These are phyloP conservation scores for Ornithoptera priamus DNA, from an alignment of 2,888 invertebrate genomes.

Conservation along the genomic window DNA sequence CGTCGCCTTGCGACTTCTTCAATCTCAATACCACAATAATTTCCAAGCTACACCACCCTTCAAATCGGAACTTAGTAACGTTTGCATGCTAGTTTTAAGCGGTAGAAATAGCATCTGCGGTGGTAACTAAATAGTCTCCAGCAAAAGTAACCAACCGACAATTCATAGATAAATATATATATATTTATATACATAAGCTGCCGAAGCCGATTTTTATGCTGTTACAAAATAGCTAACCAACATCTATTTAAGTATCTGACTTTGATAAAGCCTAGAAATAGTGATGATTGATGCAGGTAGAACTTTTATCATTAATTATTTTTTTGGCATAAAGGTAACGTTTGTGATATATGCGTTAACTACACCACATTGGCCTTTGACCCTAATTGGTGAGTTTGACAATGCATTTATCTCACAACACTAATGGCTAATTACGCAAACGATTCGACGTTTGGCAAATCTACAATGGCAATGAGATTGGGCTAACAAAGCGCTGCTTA, in stretches of 20 bases:
- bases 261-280: not conserved
- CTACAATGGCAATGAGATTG: conserved; percentile 24
- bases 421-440: conserved; percentile 27
- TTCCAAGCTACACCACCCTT: too few relatives aligned
- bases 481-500: conserved; percentile 6
- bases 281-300: not conserved
- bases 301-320: not conserved
- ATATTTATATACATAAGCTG: not conserved
- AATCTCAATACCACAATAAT: too few relatives aligned
- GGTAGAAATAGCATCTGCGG: too few relatives aligned
- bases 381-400: conserved; percentile 28
- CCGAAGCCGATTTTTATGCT: not conserved
- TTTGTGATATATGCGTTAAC: conserved; percentile 4
- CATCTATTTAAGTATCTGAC: not conserved
- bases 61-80: too few relatives aligned
- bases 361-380: conserved; percentile 18
- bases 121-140: too few relatives aligned
- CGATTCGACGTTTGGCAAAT: conserved; percentile 20
- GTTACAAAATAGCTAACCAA: not conserved
- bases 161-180: too few relatives aligned
- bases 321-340: conserved; percentile 4
- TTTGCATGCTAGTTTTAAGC: too few relatives aligned
- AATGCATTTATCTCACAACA: conserved; percentile 31
- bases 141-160: too few relatives aligned
- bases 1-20: too few relatives aligned